Evolutionary conservation across 2,113 vertebrate genomes (phyloP).

Genomic region (Suncus etruscus): DNA sequence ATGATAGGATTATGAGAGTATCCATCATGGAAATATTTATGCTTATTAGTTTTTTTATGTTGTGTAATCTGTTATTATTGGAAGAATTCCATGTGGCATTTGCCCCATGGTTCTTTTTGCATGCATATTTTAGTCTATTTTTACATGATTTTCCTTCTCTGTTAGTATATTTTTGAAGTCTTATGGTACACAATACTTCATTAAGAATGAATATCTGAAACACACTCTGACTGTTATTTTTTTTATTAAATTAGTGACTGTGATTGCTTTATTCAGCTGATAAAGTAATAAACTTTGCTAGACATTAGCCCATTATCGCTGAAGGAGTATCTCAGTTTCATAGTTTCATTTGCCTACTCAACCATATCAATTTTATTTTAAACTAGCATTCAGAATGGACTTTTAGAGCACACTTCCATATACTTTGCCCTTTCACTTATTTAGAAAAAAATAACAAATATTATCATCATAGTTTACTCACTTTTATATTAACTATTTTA

Average conservation of each 20-base stretch:
- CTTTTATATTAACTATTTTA: neutral
- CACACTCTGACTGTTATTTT: conserved; percentile 13
- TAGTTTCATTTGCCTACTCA: neutral
- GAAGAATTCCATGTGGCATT: conserved; percentile 68
- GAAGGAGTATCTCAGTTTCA: neutral
- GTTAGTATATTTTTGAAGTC: conserved; percentile 55
- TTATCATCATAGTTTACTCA: neutral
- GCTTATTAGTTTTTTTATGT: conserved; percentile 57
- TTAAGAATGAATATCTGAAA: conserved; percentile 35
- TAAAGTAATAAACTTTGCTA: neutral
- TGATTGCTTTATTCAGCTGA: neutral
- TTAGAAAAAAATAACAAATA: conserved; percentile 16
- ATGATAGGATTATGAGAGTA: conserved; percentile 11
- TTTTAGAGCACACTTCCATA: neutral
- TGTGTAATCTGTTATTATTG: conserved; percentile 56
- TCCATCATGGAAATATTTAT: conserved; percentile 61
- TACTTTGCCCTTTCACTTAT: neutral
- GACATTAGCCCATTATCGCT: neutral
- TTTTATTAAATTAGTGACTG: neutral
- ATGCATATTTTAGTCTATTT: conserved; percentile 63
- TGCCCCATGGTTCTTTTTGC: conserved; percentile 53
- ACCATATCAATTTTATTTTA: neutral
- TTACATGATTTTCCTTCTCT: conserved; percentile 68
- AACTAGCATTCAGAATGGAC: neutral
- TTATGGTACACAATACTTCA: conserved; percentile 30